Base-by-base conservation (phyloP, 2,113 vertebrate genomes). In the Xenopus laevis region DNA sequence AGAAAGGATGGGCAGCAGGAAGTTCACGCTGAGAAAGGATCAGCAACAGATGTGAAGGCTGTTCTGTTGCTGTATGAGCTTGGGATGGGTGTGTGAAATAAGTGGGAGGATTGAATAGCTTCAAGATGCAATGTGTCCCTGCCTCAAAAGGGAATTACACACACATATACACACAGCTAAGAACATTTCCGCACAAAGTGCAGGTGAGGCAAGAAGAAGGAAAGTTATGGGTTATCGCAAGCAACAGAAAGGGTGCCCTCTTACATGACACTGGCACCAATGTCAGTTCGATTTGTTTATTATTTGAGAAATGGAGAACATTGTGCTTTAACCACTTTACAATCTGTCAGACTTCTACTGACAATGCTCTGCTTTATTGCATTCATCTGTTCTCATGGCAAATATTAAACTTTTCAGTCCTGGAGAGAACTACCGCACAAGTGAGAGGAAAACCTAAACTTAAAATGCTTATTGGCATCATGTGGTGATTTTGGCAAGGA, bases 1-100 rank as follows among this genome's bases (percentile, higher is more conserved):
- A 27, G 74, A 33, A 77, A 77, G 74, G 74, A 23, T 18, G 67
- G 74, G 74, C 60, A 46, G 74, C 58, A 70, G 74, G 74, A 77
- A 77, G 58, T 46, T 63, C 66, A 70, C 13, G 50, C 74, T 58
- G 74, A 57, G 67, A 70, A 45, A 46, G 60, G 67, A 77, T 70
- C 50, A 63, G 74, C 58, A 77, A 67, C 74, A 77, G 74, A 77
- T 77, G 74, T 77, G 61, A 77, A 46, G 45, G 15, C 46, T 50
- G 55, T n/a, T 61, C 45, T 27, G 17, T 55, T 55, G 46, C 47
- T 69, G 58, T 57, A 59, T n/a, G 74, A 77, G 66, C 33, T 59
- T n/a, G n/a, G n/a, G n/a, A n/a, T n/a, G n/a, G n/a, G n/a, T n/a
- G n/a, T 62, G 74, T 77, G 66, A 77, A 77, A 70, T 47, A 63